Evolutionary conservation across 1,140 invertebrate genomes (phyloP), one percentile per base, ranked within the genome.

Genomic region (Caenorhabditis remanei): DNA sequence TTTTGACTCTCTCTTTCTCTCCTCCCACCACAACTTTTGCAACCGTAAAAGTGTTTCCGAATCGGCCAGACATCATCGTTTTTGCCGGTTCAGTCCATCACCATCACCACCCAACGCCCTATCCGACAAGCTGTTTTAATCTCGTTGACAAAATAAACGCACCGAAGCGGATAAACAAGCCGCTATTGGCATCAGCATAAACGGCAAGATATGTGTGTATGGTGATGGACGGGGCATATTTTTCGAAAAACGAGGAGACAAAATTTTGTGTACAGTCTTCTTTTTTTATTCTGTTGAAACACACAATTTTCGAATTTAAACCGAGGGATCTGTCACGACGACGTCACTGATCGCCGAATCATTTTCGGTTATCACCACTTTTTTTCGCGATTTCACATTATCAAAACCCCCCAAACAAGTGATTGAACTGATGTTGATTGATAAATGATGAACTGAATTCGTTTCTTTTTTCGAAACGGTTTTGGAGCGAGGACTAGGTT

Each of bases 321-420:
- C 11, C 21, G 19, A 21, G 61, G 56, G 21, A 21, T n/a, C 56
- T n/a, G 56, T 58, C 19, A 58, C 16, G 67, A 32, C 43, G 71
- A 79, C 71, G 71, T 79, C 71, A 79, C 71, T 79, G 71, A 79
- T 79, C 71, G 71, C 71, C 71, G 71, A 79, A 79, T 79, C 71
- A 79, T 79, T 79, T 79, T 50, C 61, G 9, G 11, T 65, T 46
- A 32, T 48, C 11, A 32, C 13, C 43, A n/a, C 46, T 48, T 48
- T 50, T 50, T 79, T 50, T 79, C 46, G 46, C 71, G 19, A 79
- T 79, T 79, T 79, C 46, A 53, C 46, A 79, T 79, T 50, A 46
- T 53, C 11, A 79, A 79, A 79, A 79, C 71, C 71, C 71, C 71
- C 71, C 71, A 79, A 79, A 79, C 71, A 79, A 79, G 71, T 79